Evolutionary conservation across 2,797 vertebrate genomes (phyloP).

Genomic region (Labeo calbasu): DNA sequence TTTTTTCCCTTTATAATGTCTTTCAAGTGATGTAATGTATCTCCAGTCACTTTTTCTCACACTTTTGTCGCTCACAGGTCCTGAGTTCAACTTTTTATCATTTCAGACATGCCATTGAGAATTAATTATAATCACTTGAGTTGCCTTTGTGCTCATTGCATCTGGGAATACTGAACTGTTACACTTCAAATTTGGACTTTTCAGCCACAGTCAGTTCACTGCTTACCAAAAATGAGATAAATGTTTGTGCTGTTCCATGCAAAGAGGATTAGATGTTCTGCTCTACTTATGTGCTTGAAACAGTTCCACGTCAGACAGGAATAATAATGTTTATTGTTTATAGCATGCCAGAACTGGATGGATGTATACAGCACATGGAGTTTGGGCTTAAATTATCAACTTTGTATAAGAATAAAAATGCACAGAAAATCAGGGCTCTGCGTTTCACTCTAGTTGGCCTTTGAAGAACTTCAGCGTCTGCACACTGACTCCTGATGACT

Average conservation of each 20-base stretch:
- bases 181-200: background rate
- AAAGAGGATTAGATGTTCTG: constrained; percentile 7
- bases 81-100: background rate
- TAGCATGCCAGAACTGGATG: constrained; percentile 25
- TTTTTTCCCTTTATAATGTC: constrained; percentile 64
- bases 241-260: constrained; percentile 49
- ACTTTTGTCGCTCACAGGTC: constrained; percentile 31
- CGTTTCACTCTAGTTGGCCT: constrained; percentile 45
- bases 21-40: constrained; percentile 67
- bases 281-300: constrained; percentile 11
- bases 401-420: constrained; percentile 61
- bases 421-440: constrained; percentile 43
- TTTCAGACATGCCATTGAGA: background rate
- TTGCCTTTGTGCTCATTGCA: background rate
- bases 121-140: background rate
- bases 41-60: constrained; percentile 56
- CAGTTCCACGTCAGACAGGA: constrained; percentile 20
- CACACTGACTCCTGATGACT: constrained; percentile 63
- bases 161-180: background rate
- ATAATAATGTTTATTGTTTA: constrained; percentile 55
- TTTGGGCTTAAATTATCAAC: constrained; percentile 48
- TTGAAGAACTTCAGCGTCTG: constrained; percentile 66
- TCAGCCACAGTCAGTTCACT: background rate
- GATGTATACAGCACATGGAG: constrained; percentile 51
- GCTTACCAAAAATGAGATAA: background rate